A percentile compares a stretch with the other conserved stretches of the same genome.
Conservation (phyloP, 1,140 invertebrate genomes). For the Cotesia glomerata region DNA sequence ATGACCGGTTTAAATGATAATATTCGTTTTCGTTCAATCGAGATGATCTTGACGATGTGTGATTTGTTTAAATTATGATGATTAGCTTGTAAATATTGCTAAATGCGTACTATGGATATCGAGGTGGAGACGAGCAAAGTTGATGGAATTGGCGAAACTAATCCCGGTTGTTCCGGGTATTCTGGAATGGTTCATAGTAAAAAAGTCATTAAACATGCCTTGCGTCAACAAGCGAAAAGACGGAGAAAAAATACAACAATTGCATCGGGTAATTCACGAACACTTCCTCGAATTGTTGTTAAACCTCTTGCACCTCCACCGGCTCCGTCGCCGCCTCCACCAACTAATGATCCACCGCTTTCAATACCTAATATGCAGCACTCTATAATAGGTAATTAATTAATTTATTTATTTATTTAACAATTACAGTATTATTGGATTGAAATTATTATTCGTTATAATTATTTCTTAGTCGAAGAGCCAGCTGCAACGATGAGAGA, state of each 20-base stretch:
- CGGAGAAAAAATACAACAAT: slow-evolving; percentile 78
- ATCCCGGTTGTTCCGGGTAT: slow-evolving; percentile 52
- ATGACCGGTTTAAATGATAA: neutral
- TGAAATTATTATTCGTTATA: neutral
- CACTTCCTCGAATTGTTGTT: slow-evolving; percentile 73
- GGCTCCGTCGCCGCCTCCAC: slow-evolving; percentile 45
- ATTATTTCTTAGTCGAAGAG: slow-evolving; percentile 50
- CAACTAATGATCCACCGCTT: slow-evolving; percentile 47
- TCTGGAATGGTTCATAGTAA: slow-evolving; percentile 63
- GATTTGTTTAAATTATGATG: neutral
- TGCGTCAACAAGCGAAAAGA: slow-evolving; percentile 80
- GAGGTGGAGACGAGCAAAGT: slow-evolving; percentile 42
- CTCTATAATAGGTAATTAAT: slow-evolving; percentile 46
- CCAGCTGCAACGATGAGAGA: slow-evolving; percentile 78
- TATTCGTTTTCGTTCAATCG: slow-evolving; percentile 4
- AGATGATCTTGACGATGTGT: slow-evolving; percentile 6
- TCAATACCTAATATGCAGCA: slow-evolving; percentile 50
- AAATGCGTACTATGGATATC: slow-evolving; percentile 30
- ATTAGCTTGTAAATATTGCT: neutral
- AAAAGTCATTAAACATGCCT: slow-evolving; percentile 73
- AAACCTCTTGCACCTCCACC: slow-evolving; percentile 72
- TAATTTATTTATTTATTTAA: neutral
- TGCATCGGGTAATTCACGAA: slow-evolving; percentile 71
- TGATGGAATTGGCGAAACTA: slow-evolving; percentile 51
- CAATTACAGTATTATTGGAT: slow-evolving; percentile 4